Conservation (phyloP, 2,888 invertebrate species). For the Rotaria magnacalcarata region DNA sequence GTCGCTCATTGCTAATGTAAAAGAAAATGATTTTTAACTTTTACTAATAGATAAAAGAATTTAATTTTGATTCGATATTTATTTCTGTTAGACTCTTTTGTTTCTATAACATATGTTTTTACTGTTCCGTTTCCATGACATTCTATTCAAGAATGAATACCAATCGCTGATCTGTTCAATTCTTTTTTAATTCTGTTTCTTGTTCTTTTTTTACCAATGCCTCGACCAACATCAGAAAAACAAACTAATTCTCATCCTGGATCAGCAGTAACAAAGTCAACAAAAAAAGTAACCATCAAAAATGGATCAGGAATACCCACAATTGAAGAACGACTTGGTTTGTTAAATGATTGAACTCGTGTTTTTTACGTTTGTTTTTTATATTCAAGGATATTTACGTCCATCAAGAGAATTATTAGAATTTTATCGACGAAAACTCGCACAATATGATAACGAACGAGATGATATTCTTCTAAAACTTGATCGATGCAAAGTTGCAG, state of each 20-base stretch:
- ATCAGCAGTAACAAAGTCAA: background rate
- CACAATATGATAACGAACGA: slow-evolving; percentile 58
- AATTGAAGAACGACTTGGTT: slow-evolving; percentile 22
- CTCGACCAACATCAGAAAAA: background rate
- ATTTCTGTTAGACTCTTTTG: background rate
- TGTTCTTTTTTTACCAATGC: background rate
- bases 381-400: slow-evolving; percentile 54
- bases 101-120: background rate
- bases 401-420: slow-evolving; percentile 59
- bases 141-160: background rate
- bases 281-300: slow-evolving; percentile 4
- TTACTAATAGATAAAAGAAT: background rate
- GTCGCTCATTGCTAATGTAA: background rate
- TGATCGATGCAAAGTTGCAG: slow-evolving; percentile 56
- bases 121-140: background rate
- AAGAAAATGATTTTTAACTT: background rate
- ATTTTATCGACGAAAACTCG: slow-evolving; percentile 59
- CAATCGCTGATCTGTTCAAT: background rate
- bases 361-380: slow-evolving; percentile 18
- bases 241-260: background rate
- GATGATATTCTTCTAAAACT: slow-evolving; percentile 55
- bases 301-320: background rate
- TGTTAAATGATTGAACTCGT: background rate
- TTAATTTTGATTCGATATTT: background rate
- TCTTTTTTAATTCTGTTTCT: background rate